A percentile compares a stretch with the other conserved stretches of the same genome.
phyloP scores from a whole-genome alignment of 1,140 invertebrate species.

The Cheumatopsyche charites region DNA sequence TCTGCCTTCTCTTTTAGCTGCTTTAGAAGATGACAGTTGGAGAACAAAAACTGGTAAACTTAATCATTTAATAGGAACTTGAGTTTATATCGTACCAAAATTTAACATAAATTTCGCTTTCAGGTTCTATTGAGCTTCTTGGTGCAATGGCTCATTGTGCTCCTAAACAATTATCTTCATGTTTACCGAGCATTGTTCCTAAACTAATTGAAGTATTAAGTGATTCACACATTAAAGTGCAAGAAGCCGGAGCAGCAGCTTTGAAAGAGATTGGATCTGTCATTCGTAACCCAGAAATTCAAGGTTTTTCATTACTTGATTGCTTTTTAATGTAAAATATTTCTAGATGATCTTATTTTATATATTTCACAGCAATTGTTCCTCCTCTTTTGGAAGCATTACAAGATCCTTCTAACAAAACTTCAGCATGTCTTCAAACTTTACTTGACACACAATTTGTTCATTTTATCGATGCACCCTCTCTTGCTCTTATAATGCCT shows the following conservation, averaged over 20 bases:
- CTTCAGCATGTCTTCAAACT: constrained; percentile 88
- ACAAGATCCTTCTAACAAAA: constrained; percentile 96
- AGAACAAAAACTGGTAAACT: constrained; percentile 90
- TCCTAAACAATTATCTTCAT: constrained; percentile 97
- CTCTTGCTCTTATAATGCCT: constrained; percentile 98
- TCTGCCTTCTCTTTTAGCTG: constrained; percentile 86
- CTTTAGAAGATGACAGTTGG: constrained; percentile 98
- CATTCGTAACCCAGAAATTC: constrained; percentile 98
- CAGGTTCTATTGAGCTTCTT: constrained; percentile 93
- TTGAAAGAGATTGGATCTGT: constrained; percentile 97
- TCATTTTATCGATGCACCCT: constrained; percentile 99
- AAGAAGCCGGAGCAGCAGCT: constrained; percentile 93
- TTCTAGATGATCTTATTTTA: not conserved
- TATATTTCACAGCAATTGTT: constrained; percentile 75
- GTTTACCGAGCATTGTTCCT: constrained; percentile 97
- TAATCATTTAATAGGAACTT: not conserved
- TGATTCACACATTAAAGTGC: constrained; percentile 98
- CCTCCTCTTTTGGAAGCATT: constrained; percentile 90
- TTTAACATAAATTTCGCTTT: constrained; percentile 18
- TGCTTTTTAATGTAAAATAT: not conserved
- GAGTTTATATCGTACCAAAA: not conserved
- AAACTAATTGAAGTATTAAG: constrained; percentile 96
- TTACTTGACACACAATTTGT: constrained; percentile 98
- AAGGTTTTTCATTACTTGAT: constrained; percentile 63
- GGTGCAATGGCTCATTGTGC: constrained; percentile 98